A percentile compares a stretch with the other conserved stretches of the same genome.
Conservation (phyloP, 1,140 invertebrate genomes). For the Conus betulinus region DNA sequence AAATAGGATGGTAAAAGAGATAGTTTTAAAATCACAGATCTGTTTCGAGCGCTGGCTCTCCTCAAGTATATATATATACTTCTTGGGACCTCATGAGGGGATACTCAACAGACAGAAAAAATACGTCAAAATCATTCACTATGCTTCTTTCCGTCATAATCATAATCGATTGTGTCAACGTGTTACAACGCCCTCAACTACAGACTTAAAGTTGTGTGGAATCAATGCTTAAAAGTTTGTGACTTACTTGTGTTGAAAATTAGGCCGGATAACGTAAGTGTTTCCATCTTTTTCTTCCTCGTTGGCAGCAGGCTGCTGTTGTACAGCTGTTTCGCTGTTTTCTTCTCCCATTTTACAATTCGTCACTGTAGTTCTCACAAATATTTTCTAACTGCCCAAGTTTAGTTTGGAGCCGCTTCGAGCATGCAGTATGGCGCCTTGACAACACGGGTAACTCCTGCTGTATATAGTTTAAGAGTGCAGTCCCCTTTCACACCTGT, state of each 20-base stretch:
- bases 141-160: too few relatives aligned
- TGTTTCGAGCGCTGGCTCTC: too few relatives aligned
- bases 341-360: constrained; percentile 12
- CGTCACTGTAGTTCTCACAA: not conserved
- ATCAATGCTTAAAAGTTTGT: not conserved
- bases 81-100: too few relatives aligned
- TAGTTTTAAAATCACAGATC: too few relatives aligned
- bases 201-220: not conserved
- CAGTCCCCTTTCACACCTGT: constrained; percentile 31
- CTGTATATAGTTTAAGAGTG: not conserved
- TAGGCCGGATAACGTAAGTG: constrained; percentile 68
- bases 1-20: too few relatives aligned
- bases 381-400: not conserved
- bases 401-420: not conserved
- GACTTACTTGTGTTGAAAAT: constrained; percentile 68
- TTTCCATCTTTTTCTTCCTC: constrained; percentile 45
- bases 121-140: too few relatives aligned
- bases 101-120: too few relatives aligned
- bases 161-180: not conserved
- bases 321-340: not conserved
- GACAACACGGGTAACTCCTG: constrained; percentile 26
- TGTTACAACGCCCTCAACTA: not conserved
- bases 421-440: constrained; percentile 30
- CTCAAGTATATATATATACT: too few relatives aligned
- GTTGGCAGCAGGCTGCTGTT: not conserved